A percentile compares a stretch with the other conserved stretches of the same genome.
Conservation (phyloP, 2,888 invertebrate species). For the Timema cristinae region DNA sequence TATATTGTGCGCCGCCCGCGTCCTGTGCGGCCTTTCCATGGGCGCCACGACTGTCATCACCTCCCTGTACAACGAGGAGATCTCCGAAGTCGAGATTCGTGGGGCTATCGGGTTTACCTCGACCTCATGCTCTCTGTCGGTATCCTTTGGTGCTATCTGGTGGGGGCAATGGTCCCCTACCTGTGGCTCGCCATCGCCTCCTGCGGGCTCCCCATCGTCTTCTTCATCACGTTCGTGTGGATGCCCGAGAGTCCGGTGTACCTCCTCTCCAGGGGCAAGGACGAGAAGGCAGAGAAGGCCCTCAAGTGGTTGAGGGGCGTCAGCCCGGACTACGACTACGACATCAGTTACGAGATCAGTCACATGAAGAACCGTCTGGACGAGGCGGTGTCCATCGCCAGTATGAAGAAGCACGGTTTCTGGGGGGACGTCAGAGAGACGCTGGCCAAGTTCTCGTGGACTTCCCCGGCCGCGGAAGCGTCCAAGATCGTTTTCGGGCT, state of each 20-base stretch:
- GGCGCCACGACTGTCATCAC: conserved; percentile 44
- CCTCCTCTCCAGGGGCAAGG: conserved; percentile 31
- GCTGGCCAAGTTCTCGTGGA: not conserved
- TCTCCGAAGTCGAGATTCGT: conserved; percentile 45
- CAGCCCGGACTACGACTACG: not conserved
- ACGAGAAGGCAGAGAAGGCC: conserved; percentile 42
- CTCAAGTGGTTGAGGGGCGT: conserved; percentile 42
- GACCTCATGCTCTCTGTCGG: conserved; percentile 49
- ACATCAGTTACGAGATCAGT: conserved; percentile 2
- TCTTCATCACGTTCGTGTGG: conserved; percentile 39
- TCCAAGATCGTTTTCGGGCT: conserved; percentile 67
- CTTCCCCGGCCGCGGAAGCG: conserved; percentile 48
- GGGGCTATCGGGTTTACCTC: conserved; percentile 49
- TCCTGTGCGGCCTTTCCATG: conserved; percentile 45
- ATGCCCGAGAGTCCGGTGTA: conserved; percentile 48
- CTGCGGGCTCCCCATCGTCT: conserved; percentile 38
- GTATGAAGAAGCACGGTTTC: no score
- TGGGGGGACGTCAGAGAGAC: not conserved
- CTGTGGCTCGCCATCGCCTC: conserved; percentile 39
- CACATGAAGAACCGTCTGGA: no score
- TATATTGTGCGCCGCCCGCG: conserved; percentile 33
- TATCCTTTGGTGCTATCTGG: conserved; percentile 44
- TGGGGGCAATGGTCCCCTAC: conserved; percentile 40
- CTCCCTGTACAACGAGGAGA: conserved; percentile 46
- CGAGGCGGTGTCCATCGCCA: no score